Conservation (phyloP, 2,888 invertebrate genomes). For the Cheilosia urbana region DNA sequence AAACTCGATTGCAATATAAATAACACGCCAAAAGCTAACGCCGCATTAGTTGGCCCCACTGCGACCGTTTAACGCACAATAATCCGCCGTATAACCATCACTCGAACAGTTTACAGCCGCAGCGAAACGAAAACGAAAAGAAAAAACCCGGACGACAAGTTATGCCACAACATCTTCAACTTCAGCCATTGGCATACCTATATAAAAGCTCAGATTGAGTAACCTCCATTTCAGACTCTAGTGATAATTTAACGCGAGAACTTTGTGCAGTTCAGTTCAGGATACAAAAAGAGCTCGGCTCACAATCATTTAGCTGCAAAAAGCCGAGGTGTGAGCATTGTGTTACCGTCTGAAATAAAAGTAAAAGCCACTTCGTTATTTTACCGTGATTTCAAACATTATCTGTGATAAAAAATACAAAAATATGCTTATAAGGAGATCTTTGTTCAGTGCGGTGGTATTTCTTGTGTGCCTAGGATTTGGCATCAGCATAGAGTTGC, state of each 20-base stretch:
- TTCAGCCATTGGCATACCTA: constrained; percentile 65
- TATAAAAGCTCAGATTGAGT: constrained; percentile 74
- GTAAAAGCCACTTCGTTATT: not conserved
- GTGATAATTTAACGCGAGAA: constrained; percentile 77
- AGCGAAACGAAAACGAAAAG: constrained; percentile 49
- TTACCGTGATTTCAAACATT: constrained; percentile 17
- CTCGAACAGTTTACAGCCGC: constrained; percentile 37
- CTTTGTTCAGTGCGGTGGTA: constrained; percentile 24
- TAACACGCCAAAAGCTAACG: constrained; percentile 20
- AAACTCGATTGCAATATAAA: not conserved
- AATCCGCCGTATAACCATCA: constrained; percentile 32
- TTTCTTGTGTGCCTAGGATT: constrained; percentile 56
- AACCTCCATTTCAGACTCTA: constrained; percentile 76
- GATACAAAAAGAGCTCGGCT: constrained; percentile 38
- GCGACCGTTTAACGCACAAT: constrained; percentile 19
- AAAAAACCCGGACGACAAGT: constrained; percentile 63
- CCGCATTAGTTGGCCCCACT: constrained; percentile 23
- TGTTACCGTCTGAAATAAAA: not conserved
- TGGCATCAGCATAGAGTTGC: constrained; percentile 54
- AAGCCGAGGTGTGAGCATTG: constrained; percentile 52
- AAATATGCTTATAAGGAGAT: constrained; percentile 40
- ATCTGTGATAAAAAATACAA: constrained; percentile 46
- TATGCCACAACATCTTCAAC: constrained; percentile 54
- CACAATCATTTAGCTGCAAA: constrained; percentile 43
- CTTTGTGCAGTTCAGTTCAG: constrained; percentile 57